These are phyloP conservation scores for Nothocercus julius DNA, from an alignment of 2,113 vertebrate genomes.

Conservation along the genomic window DNA sequence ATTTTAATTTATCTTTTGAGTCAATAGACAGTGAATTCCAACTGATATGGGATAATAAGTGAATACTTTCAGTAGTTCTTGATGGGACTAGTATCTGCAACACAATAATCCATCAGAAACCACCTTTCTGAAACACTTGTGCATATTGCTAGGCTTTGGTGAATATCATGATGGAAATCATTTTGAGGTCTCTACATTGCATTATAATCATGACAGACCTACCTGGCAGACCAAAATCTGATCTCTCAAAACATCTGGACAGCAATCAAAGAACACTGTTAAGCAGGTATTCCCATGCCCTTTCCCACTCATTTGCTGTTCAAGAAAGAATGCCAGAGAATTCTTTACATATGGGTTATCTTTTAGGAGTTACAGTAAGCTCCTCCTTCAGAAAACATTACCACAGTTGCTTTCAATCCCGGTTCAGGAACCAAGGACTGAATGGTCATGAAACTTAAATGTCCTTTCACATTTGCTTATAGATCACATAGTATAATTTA, in stretches of 20 bases:
- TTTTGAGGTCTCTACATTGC: not conserved
- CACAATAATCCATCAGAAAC: not conserved
- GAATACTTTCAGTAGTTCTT: not conserved
- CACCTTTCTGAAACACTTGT: not conserved
- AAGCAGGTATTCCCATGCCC: slow-evolving; percentile 30
- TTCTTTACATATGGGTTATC: not conserved
- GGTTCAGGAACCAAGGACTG: not conserved
- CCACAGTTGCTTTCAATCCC: not conserved
- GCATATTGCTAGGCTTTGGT: not conserved
- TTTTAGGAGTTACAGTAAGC: slow-evolving; percentile 5
- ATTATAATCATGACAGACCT: slow-evolving; percentile 7
- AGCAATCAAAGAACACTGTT: slow-evolving; percentile 44
- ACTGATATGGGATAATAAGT: not conserved
- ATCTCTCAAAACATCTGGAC: slow-evolving; percentile 41
- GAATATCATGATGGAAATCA: not conserved
- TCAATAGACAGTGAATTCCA: not conserved
- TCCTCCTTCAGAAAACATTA: slow-evolving; percentile 3
- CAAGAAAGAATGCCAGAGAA: slow-evolving; percentile 20
- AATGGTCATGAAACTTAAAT: not conserved
- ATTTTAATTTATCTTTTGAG: not conserved
- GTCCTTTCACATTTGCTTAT: not conserved
- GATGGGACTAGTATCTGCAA: not conserved
- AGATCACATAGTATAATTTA: not conserved
- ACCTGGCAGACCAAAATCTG: not conserved
- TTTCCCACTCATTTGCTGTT: slow-evolving; percentile 15